Base-by-base conservation (phyloP, 2,113 vertebrate genomes). In the Vicugna pacos region DNA sequence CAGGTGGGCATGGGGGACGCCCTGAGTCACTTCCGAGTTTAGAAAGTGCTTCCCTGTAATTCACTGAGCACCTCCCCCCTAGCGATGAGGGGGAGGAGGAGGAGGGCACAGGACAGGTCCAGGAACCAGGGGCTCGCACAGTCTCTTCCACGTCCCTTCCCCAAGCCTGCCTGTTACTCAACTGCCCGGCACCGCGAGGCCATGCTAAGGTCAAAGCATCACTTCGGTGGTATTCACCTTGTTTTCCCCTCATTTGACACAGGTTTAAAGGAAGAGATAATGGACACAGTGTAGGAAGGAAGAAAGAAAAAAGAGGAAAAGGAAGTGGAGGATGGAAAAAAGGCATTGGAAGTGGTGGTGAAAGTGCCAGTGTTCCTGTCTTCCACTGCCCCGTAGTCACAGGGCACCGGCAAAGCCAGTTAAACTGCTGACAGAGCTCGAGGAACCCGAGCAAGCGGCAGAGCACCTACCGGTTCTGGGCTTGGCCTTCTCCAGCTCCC, bases 401-500 rank as follows among this genome's bases (percentile, higher is more conserved):
- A 8, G 16, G 65, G n/a, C 46, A 60, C 42, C 5, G n/a, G 50
- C 70, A 85, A n/a, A 86, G 42, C 11, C 0, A 3, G 32, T 28
- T 89, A n/a, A 65, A 26, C 9, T 13, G n/a, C 24, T 12, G 28
- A 30, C 8, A 2, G 9, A 2, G 22, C 22, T 28, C n/a, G 1
- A 73, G n/a, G 79, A n/a, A 38, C 9, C 28, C 2, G 1, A 7
- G 19, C 54, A 28, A 54, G 58, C 1, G 54, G 50, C 28, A 73
- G 24, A 52, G 17, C 4, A 98, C 98, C 2, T 96, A 99, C 99
- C 99, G 69, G 98, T 4, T 95, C 99, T 99, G 2, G 96, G 32
- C 12, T 16, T 95, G 5, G 96, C 86, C 97, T 99, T 99, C 91
- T 99, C 97, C 89, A 98, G 98, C 90, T 99, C 99, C 32, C 99